Evolutionary conservation across 1,140 invertebrate genomes (phyloP).

Genomic region (Caligus rogercresseyi): DNA sequence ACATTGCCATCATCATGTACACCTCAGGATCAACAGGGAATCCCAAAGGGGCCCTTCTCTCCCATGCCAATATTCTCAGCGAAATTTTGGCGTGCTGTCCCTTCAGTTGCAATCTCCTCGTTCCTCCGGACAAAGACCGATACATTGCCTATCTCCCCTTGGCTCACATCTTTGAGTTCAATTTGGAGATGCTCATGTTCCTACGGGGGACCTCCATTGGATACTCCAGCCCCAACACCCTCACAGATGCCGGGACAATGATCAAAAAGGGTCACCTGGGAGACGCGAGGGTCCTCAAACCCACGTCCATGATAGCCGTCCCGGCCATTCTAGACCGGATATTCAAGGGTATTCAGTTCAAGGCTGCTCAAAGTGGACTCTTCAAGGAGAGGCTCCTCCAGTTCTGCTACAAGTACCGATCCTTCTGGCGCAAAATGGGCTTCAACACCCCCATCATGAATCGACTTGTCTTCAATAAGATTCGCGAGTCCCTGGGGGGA

Average conservation of each 20-base stretch:
- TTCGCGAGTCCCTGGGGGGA: constrained; percentile 66
- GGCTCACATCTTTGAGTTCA: constrained; percentile 26
- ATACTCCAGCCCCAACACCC: constrained; percentile 26
- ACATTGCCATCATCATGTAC: constrained; percentile 33
- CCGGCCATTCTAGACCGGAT: constrained; percentile 25
- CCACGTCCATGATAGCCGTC: constrained; percentile 27
- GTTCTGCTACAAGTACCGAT: constrained; percentile 21
- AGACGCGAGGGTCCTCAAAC: constrained; percentile 26
- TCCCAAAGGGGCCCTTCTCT: constrained; percentile 41
- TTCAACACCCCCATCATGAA: constrained; percentile 25
- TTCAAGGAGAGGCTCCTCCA: constrained; percentile 20
- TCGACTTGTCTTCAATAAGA: constrained; percentile 53
- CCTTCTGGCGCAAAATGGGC: constrained; percentile 21
- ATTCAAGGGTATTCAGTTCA: constrained; percentile 23
- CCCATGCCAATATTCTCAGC: constrained; percentile 23
- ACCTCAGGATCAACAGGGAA: constrained; percentile 37
- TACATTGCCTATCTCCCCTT: constrained; percentile 27
- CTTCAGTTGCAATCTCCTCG: not conserved
- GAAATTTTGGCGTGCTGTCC: constrained; percentile 21
- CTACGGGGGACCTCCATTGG: constrained; percentile 25
- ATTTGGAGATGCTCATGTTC: constrained; percentile 24
- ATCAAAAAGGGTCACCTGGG: constrained; percentile 26
- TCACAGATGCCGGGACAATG: constrained; percentile 26
- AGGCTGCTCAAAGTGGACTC: constrained; percentile 21
- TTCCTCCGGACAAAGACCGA: constrained; percentile 19